Base-by-base conservation (phyloP, 2,888 invertebrate genomes). In the Phlogophora meticulosa region DNA sequence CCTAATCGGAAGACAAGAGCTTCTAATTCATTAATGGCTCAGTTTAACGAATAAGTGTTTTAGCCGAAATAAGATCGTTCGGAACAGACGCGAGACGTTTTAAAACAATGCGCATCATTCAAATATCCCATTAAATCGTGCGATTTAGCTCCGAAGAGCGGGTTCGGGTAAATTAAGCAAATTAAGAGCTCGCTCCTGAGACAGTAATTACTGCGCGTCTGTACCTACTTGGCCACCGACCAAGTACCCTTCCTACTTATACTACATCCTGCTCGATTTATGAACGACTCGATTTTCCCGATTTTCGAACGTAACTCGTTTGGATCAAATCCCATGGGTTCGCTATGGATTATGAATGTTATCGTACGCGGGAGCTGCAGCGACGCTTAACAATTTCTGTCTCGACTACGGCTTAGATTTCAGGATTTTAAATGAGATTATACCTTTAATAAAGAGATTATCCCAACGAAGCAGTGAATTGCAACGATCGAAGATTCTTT, bases 91-190 rank as follows among this genome's bases (percentile, higher is more conserved):
- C 87, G 86, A 91, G 89, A 88, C 90, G 88, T 88, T 90, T 89
- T 88, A 89, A 92, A 93, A 93, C 92, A 93, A 93, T 93, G 92
- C 91, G 88, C 90, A 90, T 93, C 92, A 91, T 93, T 93, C 92
- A 91, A 90, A 93, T 92, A 91, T 90, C 89, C 93, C 91, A 94
- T 94, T 95, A 93, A 93, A 92, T 89, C 88, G 90, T 85, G 86
- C 91, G 93, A 93, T 93, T 93, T 92, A 92, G 91, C 91, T 88
- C 87, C 85, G 86, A 86, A 84, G 86, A 90, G 87, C 87, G 88
- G 89, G 89, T 87, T 90, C 85, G 87, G 90, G 91, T 90, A 92
- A 94, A 95, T 95, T 94, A 94, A 92, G 93, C 93, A 94, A 95
- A 95, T 95, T 94, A 94, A 94, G 94, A 94, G 89, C 86, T 86